Percentiles rank a stretch among this genome's conserved stretches.
phyloP scores from a whole-genome alignment of 2,113 vertebrate genomes.

The Mastomys natalensis region DNA sequence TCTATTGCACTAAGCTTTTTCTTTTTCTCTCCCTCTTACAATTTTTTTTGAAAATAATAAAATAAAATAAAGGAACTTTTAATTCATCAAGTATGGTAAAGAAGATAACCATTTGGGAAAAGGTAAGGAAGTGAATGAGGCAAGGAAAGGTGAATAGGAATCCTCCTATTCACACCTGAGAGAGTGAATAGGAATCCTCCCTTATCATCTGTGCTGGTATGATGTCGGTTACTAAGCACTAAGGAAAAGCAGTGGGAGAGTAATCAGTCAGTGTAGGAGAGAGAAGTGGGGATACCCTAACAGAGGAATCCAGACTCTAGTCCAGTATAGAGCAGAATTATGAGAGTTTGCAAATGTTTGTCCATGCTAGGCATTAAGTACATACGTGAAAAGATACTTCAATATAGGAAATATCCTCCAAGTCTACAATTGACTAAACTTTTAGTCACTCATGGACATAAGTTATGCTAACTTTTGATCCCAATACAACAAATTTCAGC shows the following conservation, averaged over 20 bases:
- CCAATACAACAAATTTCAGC: background rate
- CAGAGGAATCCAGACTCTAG: background rate
- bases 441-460: background rate
- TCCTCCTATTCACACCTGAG: background rate
- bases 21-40: background rate
- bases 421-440: background rate
- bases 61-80: background rate
- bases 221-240: background rate
- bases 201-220: accelerated
- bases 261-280: background rate
- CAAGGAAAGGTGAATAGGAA: background rate
- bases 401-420: background rate
- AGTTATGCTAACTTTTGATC: background rate
- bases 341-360: background rate
- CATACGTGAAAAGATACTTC: background rate
- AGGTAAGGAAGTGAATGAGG: too few species aligned
- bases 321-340: background rate
- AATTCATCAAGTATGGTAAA: background rate
- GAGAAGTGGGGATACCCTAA: too few species aligned
- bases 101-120: background rate
- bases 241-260: accelerated
- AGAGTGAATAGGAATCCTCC: background rate
- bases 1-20: too few species aligned
- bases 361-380: background rate
- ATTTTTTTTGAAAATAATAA: too few species aligned